phyloP scores from a whole-genome alignment of 2,113 vertebrate species.

The Benitochromis conjunctus region DNA sequence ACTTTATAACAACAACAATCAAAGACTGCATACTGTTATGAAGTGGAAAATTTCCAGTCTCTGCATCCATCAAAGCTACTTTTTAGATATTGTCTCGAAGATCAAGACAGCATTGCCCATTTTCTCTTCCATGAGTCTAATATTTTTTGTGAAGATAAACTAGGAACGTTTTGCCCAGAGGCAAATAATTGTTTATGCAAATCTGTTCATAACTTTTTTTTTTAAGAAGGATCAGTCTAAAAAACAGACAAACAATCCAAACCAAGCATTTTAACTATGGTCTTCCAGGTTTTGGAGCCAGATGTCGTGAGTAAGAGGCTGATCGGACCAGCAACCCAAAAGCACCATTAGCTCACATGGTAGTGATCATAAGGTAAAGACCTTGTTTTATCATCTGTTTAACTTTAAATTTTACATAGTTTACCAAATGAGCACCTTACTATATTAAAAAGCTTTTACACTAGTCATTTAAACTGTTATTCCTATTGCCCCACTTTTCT shows the following conservation, averaged over 20 bases:
- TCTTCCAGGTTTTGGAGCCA: background rate
- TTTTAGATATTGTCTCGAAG: background rate
- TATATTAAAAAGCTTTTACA: background rate
- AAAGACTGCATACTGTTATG: background rate
- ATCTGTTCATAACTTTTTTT: background rate
- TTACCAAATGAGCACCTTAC: background rate
- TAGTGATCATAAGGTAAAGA: background rate
- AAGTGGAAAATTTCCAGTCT: background rate
- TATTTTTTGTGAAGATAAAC: background rate
- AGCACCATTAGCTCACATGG: background rate
- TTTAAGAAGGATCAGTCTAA: background rate
- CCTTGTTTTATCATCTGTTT: background rate
- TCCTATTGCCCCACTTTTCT: background rate
- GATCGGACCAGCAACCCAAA: background rate
- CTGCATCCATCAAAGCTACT: background rate
- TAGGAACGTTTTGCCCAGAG: background rate
- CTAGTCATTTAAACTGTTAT: background rate
- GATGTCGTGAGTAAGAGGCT: background rate
- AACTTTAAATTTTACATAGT: background rate
- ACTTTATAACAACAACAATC: background rate
- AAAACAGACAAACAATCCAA: background rate
- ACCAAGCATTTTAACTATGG: background rate
- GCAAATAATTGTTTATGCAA: background rate
- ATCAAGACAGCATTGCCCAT: background rate
- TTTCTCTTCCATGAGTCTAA: background rate